Conservation (phyloP, 2,113 vertebrate genomes). For the Orycteropus afer region DNA sequence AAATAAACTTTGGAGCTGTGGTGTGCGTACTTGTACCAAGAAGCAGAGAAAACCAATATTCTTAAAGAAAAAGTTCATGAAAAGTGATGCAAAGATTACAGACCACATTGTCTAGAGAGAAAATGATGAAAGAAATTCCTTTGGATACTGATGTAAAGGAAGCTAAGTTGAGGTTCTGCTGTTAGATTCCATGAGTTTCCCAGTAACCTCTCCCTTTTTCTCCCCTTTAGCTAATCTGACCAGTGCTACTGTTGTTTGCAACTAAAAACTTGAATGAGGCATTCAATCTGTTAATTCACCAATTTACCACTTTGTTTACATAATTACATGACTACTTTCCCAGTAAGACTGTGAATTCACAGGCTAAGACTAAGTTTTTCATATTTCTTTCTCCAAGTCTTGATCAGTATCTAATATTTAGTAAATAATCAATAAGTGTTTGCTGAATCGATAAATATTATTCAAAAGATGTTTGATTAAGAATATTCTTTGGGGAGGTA, state of each 20-base stretch:
- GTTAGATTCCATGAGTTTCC: neutral
- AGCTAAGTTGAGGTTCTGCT: neutral
- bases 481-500: neutral
- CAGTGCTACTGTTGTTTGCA: neutral
- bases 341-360: neutral
- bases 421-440: neutral
- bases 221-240: neutral
- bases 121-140: neutral
- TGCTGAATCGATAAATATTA: neutral
- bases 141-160: neutral
- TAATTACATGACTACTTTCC: neutral
- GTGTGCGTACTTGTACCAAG: neutral
- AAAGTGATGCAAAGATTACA: neutral
- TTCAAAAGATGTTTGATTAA: neutral
- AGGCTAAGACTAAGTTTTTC: neutral
- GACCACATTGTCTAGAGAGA: neutral
- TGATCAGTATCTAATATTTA: neutral
- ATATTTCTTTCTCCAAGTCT: neutral
- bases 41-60: neutral
- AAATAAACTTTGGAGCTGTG: neutral
- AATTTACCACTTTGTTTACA: neutral
- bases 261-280: neutral
- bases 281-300: neutral
- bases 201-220: neutral
- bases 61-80: neutral